phyloP scores from a whole-genome alignment of 2,888 invertebrate species.

The Monochamus alternatus region DNA sequence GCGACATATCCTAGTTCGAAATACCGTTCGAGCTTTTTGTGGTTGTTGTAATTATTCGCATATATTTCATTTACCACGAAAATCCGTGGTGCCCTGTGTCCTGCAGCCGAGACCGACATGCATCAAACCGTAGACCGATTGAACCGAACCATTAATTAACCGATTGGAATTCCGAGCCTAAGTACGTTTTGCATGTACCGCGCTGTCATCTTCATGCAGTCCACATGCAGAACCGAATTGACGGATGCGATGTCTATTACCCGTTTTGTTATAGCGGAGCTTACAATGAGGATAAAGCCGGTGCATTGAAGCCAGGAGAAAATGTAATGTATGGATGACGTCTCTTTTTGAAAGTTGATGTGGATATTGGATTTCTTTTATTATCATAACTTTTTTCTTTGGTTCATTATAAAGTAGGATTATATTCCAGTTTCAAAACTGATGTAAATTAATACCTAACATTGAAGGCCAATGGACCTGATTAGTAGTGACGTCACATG shows the following conservation, averaged over 20 bases:
- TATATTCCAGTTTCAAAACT: too few relatives aligned
- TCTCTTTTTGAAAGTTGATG: neutral
- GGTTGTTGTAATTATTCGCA: too few relatives aligned
- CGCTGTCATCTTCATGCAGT: conserved; percentile 18
- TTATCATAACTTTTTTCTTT: too few relatives aligned
- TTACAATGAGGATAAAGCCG: neutral
- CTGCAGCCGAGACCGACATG: neutral
- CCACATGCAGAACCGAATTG: neutral
- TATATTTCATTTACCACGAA: too few relatives aligned
- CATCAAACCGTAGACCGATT: conserved; percentile 19
- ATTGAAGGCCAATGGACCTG: too few relatives aligned
- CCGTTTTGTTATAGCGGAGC: neutral
- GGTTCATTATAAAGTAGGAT: too few relatives aligned
- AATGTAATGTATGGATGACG: neutral
- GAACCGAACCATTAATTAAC: conserved; percentile 26
- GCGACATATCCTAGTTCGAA: too few relatives aligned
- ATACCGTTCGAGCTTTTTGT: too few relatives aligned
- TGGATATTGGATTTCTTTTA: too few relatives aligned
- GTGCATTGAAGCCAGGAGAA: neutral
- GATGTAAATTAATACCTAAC: too few relatives aligned
- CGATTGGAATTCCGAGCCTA: conserved; percentile 9
- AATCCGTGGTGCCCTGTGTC: too few relatives aligned
- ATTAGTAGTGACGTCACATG: too few relatives aligned
- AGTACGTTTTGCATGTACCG: conserved; percentile 18
- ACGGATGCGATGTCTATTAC: neutral